phyloP scores from a whole-genome alignment of 2,888 invertebrate genomes.

The Stenotaenia linearis region DNA sequence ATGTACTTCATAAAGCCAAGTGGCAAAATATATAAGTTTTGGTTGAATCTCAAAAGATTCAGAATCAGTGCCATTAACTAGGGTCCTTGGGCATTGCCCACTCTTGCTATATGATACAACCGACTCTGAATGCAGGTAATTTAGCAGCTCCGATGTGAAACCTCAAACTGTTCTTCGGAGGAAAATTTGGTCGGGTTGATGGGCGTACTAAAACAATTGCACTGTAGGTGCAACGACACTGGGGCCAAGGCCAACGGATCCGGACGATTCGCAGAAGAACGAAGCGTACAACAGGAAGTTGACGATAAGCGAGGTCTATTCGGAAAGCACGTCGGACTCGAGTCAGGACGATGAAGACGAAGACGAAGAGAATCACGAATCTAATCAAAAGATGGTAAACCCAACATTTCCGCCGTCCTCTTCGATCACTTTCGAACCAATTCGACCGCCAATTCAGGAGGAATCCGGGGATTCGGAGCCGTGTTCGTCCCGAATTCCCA shows the following conservation, averaged over 20 bases:
- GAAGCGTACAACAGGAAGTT: conserved; percentile 13
- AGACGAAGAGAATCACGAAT: conserved; percentile 29
- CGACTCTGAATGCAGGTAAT: too few species aligned
- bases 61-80: too few species aligned
- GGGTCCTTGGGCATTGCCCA: too few species aligned
- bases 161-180: not conserved
- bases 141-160: too few species aligned
- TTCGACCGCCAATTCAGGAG: not conserved
- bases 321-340: conserved; percentile 29
- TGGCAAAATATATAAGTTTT: too few species aligned
- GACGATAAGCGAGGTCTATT: conserved; percentile 27
- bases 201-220: not conserved
- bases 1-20: too few species aligned
- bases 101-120: too few species aligned
- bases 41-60: too few species aligned
- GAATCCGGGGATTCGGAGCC: not conserved
- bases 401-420: conserved; percentile 7
- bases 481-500: not conserved
- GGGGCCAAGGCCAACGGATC: not conserved
- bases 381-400: not conserved
- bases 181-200: not conserved
- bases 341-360: conserved; percentile 28
- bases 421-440: conserved; percentile 11
- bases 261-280: conserved; percentile 15
- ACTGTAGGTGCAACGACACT: not conserved